These are phyloP conservation scores for Arenaria interpres DNA, from an alignment of 2,113 vertebrate genomes.

Conservation along the genomic window DNA sequence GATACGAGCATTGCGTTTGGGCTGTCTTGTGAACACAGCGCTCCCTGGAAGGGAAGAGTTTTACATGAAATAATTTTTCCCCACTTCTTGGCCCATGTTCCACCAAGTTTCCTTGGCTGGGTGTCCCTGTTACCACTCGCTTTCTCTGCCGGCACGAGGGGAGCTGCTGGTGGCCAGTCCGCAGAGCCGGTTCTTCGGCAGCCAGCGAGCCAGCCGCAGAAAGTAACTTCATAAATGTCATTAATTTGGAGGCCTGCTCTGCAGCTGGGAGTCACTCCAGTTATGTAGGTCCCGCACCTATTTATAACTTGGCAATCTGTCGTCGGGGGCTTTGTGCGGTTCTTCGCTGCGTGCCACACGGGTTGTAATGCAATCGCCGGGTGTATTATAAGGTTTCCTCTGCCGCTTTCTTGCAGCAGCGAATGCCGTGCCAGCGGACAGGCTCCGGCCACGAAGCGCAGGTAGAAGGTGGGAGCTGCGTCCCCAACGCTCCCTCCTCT, in stretches of 20 bases:
- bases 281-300: constrained; percentile 62
- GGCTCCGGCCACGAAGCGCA: constrained; percentile 23
- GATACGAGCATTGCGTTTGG: background rate
- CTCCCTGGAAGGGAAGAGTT: background rate
- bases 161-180: background rate
- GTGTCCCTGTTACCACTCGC: background rate
- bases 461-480: constrained; percentile 32
- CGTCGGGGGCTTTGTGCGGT: constrained; percentile 49
- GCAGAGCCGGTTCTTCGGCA: background rate
- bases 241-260: constrained; percentile 54
- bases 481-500: background rate
- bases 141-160: background rate
- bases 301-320: constrained; percentile 69
- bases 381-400: constrained; percentile 65
- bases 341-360: constrained; percentile 41
- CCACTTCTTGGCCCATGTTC: background rate
- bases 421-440: constrained; percentile 49
- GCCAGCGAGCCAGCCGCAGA: constrained; percentile 26
- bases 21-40: background rate
- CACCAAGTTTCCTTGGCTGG: background rate
- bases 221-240: constrained; percentile 60
- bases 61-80: background rate
- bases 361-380: constrained; percentile 63
- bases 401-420: constrained; percentile 37
- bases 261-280: constrained; percentile 37